A percentile compares a stretch with the other conserved stretches of the same genome.
Evolutionary conservation across 2,797 vertebrate genomes (phyloP).

Genomic region (Pempheris klunzingeri): DNA sequence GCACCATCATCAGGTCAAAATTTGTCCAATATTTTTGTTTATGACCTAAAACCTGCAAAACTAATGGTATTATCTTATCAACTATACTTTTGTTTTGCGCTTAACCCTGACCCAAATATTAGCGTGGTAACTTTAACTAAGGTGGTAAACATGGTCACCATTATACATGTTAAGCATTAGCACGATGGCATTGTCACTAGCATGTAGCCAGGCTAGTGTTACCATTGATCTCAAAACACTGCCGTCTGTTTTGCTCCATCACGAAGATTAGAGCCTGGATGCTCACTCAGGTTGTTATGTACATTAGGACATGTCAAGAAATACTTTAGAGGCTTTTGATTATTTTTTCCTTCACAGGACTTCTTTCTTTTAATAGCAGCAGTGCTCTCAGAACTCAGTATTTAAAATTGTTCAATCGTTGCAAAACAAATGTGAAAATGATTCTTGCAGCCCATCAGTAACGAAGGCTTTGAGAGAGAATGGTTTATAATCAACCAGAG

Average conservation of each 20-base stretch:
- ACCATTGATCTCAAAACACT: background rate
- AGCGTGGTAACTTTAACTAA: background rate
- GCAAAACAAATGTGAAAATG: background rate
- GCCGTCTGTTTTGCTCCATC: background rate
- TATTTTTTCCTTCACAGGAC: background rate
- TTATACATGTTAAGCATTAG: background rate
- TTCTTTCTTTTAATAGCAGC: background rate
- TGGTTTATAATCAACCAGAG: slow-evolving; percentile 27
- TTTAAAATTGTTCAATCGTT: background rate
- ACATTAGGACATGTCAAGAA: background rate
- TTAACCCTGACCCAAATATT: background rate
- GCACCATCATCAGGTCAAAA: background rate
- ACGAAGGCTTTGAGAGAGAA: slow-evolving; percentile 8
- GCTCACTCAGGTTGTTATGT: background rate
- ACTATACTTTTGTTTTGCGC: background rate
- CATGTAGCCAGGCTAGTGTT: background rate
- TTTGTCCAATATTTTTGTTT: background rate
- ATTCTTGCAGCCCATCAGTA: background rate
- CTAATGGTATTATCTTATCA: background rate
- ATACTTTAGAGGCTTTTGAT: background rate
- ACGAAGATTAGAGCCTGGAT: background rate
- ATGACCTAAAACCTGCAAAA: background rate
- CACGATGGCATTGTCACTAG: background rate
- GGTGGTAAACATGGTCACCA: background rate
- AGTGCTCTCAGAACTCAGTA: background rate